Evolutionary conservation across 2,888 invertebrate genomes (phyloP), one percentile per base, ranked within the genome.

Genomic region (Limnephilus auricula): DNA sequence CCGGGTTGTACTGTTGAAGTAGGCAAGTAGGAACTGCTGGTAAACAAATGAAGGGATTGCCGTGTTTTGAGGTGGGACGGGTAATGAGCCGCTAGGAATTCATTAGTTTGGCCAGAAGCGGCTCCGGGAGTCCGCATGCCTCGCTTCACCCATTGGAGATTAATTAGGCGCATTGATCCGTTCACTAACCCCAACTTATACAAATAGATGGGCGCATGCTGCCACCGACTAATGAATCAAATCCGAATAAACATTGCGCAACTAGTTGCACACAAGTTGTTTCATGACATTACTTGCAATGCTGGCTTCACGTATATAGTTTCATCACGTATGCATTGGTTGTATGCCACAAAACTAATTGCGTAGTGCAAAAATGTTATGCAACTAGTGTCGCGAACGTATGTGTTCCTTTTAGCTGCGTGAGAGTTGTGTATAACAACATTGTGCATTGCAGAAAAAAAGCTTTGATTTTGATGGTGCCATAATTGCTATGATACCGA

Each of bases 21-120:
- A n/a, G 84, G 34, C 84, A 45, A 15, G 45, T 15, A 45, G 15
- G 45, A 45, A 37, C 31, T 40, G n/a, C 12, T 84, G 25, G 34
- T 25, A 31, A 84, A 25, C 34, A 80, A 31, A 37, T 25, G 2
- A 34, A 84, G 37, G 32, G 12, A 84, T 84, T n/a, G 18, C 34
- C n/a, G 84, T 25, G 34, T 84, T 40, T 40, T 40, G 37, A 84
- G 34, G 32, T 84, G 25, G n/a, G 10, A 9, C 34, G 84, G 84
- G 84, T 84, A 84, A 84, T 84, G 84, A 84, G 18, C 84, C 84
- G 84, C 37, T 25, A 13, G 25, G 18, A 40, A 37, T 37, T 32
- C 84, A 37, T 84, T 84, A 37, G 37, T 84, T 84, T 37, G 13
- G 37, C 37, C 37, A 37, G 84, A 84, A 31, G 32, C 84, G 40